Conservation (phyloP, 2,113 vertebrate species). For the Turdus rufiventris region DNA sequence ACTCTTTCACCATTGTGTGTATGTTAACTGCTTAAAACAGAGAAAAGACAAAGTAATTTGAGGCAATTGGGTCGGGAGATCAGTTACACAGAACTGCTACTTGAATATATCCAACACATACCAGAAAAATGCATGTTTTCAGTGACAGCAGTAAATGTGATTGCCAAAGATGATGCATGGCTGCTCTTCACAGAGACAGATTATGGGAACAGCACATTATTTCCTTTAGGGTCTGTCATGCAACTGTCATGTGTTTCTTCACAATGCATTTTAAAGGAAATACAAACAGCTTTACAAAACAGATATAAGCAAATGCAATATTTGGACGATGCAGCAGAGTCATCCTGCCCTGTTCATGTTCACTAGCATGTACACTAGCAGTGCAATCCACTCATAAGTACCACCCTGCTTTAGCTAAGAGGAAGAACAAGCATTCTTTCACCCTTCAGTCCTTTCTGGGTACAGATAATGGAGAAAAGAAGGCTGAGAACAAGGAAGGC, state of each 20-base stretch:
- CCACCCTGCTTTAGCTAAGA: background rate
- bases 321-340: background rate
- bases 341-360: accelerated
- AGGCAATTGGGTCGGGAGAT: background rate
- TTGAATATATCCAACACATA: background rate
- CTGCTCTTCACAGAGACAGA: background rate
- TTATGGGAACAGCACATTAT: background rate
- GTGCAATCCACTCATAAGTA: background rate
- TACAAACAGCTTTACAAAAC: background rate
- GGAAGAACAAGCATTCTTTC: background rate
- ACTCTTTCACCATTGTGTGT: accelerated
- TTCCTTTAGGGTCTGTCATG: background rate
- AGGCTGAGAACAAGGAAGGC: background rate
- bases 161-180: background rate
- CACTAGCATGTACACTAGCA: background rate
- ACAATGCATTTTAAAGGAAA: background rate
- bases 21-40: background rate
- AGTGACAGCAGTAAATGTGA: accelerated
- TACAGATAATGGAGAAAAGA: background rate
- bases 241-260: background rate
- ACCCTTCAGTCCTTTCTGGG: background rate
- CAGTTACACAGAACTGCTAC: background rate
- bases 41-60: background rate
- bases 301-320: background rate
- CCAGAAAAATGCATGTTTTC: background rate